phyloP scores from a whole-genome alignment of 2,888 invertebrate genomes.

The Adela reaumurella region DNA sequence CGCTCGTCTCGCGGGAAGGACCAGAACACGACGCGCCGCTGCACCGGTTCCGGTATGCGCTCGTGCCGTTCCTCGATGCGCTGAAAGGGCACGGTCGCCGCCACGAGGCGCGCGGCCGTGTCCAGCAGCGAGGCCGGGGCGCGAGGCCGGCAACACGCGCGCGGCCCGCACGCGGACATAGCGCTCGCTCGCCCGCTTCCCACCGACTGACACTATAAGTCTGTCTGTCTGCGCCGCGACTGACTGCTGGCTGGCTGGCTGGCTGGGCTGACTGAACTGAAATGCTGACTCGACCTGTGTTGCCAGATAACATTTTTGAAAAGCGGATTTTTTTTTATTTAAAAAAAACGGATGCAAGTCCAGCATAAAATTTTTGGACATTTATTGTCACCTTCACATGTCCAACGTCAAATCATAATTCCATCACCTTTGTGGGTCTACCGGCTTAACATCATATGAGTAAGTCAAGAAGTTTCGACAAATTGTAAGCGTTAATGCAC shows the following conservation, averaged over 20 bases:
- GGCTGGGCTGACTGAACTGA: too few relatives aligned
- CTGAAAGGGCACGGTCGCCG: constrained; percentile 81
- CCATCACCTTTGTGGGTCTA: too few relatives aligned
- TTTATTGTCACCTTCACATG: too few relatives aligned
- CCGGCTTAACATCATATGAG: too few relatives aligned
- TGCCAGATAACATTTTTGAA: too few relatives aligned
- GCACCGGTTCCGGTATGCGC: constrained; percentile 85
- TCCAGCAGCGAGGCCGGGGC: constrained; percentile 75
- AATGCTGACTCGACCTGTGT: too few relatives aligned
- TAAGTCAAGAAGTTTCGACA: too few relatives aligned
- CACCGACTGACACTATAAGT: constrained; percentile 52
- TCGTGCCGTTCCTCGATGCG: constrained; percentile 83
- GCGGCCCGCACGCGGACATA: constrained; percentile 52
- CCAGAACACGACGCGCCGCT: constrained; percentile 84
- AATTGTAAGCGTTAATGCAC: too few relatives aligned
- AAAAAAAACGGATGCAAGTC: too few relatives aligned
- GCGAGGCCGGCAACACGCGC: constrained; percentile 53
- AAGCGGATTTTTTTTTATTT: too few relatives aligned
- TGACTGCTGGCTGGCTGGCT: not conserved
- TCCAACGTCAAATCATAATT: too few relatives aligned
- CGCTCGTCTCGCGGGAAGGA: constrained; percentile 84
- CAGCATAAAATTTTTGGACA: too few relatives aligned
- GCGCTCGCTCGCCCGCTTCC: constrained; percentile 53
- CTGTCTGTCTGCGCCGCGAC: not conserved
- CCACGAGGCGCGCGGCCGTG: constrained; percentile 79